Conservation (phyloP, 2,797 vertebrate species). For the Poecilia velifera region DNA sequence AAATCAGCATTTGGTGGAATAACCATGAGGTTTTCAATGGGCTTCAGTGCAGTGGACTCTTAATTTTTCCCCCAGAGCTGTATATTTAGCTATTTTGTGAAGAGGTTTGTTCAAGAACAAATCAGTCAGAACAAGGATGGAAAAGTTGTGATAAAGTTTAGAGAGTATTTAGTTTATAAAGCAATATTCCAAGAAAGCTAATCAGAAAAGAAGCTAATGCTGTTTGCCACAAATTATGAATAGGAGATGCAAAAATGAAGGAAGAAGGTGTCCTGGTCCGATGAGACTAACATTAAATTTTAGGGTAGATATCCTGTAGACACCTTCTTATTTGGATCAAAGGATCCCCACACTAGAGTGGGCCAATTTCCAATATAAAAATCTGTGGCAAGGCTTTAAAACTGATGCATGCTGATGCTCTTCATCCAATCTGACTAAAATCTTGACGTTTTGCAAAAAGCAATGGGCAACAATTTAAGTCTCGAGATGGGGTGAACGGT, state of each 20-base stretch:
- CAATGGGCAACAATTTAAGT: neutral
- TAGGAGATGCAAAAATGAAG: neutral
- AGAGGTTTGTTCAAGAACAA: neutral
- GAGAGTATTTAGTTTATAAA: neutral
- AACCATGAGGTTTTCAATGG: too few species aligned
- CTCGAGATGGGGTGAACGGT: neutral
- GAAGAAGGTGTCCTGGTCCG: neutral
- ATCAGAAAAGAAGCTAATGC: neutral
- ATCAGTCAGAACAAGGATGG: neutral
- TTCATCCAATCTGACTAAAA: neutral
- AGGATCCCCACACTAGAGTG: neutral
- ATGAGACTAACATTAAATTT: neutral
- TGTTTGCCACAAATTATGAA: neutral
- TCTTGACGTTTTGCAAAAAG: neutral
- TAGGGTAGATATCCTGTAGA: neutral
- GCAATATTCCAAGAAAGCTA: neutral
- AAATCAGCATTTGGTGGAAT: too few species aligned
- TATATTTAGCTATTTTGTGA: neutral
- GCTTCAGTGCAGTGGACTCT: too few species aligned
- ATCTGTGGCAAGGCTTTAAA: neutral
- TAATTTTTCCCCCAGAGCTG: too few species aligned
- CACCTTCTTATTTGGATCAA: neutral
- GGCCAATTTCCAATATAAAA: neutral
- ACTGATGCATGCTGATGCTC: neutral
- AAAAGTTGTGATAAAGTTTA: neutral